phyloP scores from a whole-genome alignment of 2,797 vertebrate genomes.

The Karalla daura region DNA sequence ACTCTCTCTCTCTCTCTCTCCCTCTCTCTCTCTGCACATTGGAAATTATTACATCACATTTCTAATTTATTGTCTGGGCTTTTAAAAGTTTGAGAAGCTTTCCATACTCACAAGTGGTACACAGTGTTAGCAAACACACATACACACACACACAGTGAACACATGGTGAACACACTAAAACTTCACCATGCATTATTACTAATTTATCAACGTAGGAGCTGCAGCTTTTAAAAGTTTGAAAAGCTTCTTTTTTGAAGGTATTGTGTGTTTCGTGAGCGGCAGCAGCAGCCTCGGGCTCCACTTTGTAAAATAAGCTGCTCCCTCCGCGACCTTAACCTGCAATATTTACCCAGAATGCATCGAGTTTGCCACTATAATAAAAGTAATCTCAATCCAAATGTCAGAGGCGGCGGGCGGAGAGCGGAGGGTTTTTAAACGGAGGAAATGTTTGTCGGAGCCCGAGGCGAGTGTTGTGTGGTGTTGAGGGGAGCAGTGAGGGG shows the following conservation, averaged over 20 bases:
- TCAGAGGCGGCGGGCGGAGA: constrained; percentile 49
- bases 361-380: constrained; percentile 62
- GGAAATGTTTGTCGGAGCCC: constrained; percentile 37
- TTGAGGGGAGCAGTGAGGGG: constrained; percentile 22
- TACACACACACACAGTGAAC: not conserved
- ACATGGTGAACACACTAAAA: no score
- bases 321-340: constrained; percentile 56
- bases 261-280: constrained; percentile 5
- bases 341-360: constrained; percentile 75
- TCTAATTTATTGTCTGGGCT: constrained; percentile 37
- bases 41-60: constrained; percentile 41
- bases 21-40: constrained; percentile 20
- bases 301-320: constrained; percentile 70
- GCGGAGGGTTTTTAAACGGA: constrained; percentile 33
- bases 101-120: constrained; percentile 17
- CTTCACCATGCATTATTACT: constrained; percentile 30
- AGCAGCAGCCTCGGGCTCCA: constrained; percentile 44
- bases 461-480: constrained; percentile 46
- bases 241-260: constrained; percentile 28
- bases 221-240: constrained; percentile 55
- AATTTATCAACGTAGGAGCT: constrained; percentile 33
- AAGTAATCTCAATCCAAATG: constrained; percentile 79
- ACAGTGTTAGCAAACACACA: constrained; percentile 16
- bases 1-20: constrained; percentile 15
- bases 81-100: constrained; percentile 55